Percentiles rank a stretch among this genome's conserved stretches.
phyloP scores from a whole-genome alignment of 2,113 vertebrate species.

The Antechinus stuartii region DNA sequence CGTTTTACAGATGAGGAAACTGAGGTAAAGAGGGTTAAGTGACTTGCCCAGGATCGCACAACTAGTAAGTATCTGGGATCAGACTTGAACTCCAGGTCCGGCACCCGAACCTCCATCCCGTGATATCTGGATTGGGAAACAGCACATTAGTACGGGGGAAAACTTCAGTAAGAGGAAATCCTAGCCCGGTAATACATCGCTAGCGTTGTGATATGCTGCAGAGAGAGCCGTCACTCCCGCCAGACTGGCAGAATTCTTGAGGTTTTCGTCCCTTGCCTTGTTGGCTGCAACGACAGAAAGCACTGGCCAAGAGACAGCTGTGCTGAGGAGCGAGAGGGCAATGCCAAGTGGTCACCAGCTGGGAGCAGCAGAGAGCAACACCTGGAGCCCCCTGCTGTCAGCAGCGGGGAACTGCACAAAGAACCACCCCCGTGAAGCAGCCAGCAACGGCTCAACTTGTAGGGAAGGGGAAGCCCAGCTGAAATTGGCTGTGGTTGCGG shows the following conservation, averaged over 20 bases:
- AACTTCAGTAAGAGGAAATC: background rate
- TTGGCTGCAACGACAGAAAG: background rate
- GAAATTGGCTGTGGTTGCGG: background rate
- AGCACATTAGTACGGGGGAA: background rate
- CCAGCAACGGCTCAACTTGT: background rate
- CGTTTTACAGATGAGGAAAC: background rate
- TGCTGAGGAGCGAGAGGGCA: background rate
- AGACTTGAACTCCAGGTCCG: background rate
- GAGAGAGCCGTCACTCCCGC: background rate
- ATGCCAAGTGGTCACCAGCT: background rate
- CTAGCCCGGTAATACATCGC: background rate
- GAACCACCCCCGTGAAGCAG: background rate
- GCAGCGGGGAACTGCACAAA: background rate
- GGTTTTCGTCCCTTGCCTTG: background rate
- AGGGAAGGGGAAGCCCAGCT: background rate
- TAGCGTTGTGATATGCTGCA: background rate
- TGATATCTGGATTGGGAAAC: accelerated
- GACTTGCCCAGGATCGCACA: no score
- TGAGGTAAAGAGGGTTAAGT: background rate
- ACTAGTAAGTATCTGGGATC: background rate
- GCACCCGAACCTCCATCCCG: background rate
- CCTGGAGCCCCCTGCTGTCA: background rate
- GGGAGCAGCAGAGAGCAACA: constrained; percentile 2
- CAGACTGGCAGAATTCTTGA: background rate
- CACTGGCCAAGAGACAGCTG: constrained; percentile 2